Conservation (phyloP, 2,888 invertebrate genomes). For the Dasypolia templi region DNA sequence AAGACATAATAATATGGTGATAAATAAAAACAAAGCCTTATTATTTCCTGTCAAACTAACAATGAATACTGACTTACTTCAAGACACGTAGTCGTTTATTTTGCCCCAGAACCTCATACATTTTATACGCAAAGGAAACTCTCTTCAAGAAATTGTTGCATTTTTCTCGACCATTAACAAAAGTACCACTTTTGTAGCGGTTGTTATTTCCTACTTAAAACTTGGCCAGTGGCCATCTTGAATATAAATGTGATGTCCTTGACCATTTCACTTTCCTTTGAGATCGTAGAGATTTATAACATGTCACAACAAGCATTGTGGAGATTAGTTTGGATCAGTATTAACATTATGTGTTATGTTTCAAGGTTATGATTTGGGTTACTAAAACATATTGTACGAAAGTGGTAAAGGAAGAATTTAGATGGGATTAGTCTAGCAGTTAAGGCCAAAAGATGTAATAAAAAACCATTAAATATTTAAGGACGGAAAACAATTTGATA, state of each 20-base stretch:
- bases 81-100: slow-evolving; percentile 24
- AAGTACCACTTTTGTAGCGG: slow-evolving; percentile 39
- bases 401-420: background rate
- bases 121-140: slow-evolving; percentile 39
- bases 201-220: slow-evolving; percentile 49
- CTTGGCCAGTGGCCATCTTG: slow-evolving; percentile 58
- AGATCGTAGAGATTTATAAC: slow-evolving; percentile 52
- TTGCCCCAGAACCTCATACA: slow-evolving; percentile 18
- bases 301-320: slow-evolving; percentile 48
- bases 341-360: slow-evolving; percentile 44
- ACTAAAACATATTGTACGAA: background rate
- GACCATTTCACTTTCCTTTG: slow-evolving; percentile 50
- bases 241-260: slow-evolving; percentile 49
- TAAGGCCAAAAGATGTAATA: too few species aligned
- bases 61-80: slow-evolving; percentile 24
- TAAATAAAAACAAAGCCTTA: slow-evolving; percentile 10
- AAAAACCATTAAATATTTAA: too few species aligned
- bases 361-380: slow-evolving; percentile 38
- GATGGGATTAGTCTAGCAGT: background rate
- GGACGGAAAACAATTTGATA: background rate
- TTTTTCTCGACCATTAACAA: slow-evolving; percentile 46
- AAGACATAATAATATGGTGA: too few species aligned
- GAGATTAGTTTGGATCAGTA: slow-evolving; percentile 46
- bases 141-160: slow-evolving; percentile 48
- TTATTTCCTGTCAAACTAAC: slow-evolving; percentile 17